phyloP scores from a whole-genome alignment of 1,140 invertebrate species.

The Fopius arisanus region DNA sequence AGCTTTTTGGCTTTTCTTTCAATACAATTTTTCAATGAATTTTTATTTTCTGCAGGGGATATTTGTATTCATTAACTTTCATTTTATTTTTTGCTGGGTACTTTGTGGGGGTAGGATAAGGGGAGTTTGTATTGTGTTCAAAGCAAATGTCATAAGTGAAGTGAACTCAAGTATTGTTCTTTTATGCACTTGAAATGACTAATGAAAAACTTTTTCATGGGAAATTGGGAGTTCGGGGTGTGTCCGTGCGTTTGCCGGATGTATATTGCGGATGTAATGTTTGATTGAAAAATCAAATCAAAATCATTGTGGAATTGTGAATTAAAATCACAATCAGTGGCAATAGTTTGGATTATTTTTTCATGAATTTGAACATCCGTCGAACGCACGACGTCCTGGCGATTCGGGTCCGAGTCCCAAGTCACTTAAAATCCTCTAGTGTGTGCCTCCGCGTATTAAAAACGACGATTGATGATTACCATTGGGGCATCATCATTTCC shows the following conservation, averaged over 20 bases:
- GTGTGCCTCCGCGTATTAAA: slow-evolving; percentile 62
- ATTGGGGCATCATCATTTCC: not conserved
- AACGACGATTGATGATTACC: slow-evolving; percentile 31
- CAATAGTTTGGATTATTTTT: not conserved
- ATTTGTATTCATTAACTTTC: slow-evolving; percentile 19
- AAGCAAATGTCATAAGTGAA: slow-evolving; percentile 63
- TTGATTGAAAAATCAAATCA: too few species aligned
- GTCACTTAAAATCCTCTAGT: slow-evolving; percentile 54
- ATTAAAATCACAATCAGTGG: not conserved
- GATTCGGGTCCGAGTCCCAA: slow-evolving; percentile 59
- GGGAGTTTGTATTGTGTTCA: slow-evolving; percentile 62
- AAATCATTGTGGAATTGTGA: too few species aligned
- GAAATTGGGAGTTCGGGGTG: slow-evolving; percentile 30
- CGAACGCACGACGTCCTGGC: slow-evolving; percentile 46
- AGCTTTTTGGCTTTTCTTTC: slow-evolving; percentile 29
- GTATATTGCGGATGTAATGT: not conserved
- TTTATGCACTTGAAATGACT: slow-evolving; percentile 57
- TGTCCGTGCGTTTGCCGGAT: slow-evolving; percentile 39
- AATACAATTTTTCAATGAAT: slow-evolving; percentile 13
- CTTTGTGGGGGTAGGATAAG: slow-evolving; percentile 30
- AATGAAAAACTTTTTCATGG: slow-evolving; percentile 43
- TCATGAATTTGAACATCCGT: not conserved
- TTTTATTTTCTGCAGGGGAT: slow-evolving; percentile 28
- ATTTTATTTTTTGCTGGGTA: slow-evolving; percentile 29
- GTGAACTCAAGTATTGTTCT: slow-evolving; percentile 54